A percentile compares a stretch with the other conserved stretches of the same genome.
phyloP scores from a whole-genome alignment of 2,888 invertebrate genomes.

The Drosophila maculinotata region DNA sequence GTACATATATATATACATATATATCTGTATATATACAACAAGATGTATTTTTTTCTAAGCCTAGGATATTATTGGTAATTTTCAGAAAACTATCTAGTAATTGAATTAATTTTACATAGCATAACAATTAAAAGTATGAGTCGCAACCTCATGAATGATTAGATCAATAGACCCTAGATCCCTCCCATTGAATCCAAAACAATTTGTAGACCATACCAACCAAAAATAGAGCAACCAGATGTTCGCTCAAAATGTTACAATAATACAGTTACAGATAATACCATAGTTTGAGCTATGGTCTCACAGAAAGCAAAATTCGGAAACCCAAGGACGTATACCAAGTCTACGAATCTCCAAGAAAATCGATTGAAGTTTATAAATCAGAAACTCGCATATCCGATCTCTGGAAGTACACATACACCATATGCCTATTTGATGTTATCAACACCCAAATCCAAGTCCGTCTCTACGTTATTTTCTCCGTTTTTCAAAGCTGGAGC shows the following conservation, averaged over 20 bases:
- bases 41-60: conserved; percentile 52
- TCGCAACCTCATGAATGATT: conserved; percentile 38
- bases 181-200: neutral
- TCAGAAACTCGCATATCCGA: conserved; percentile 10
- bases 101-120: conserved; percentile 30
- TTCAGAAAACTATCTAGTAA: conserved; percentile 46
- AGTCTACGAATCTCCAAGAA: conserved; percentile 6
- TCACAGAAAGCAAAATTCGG: neutral
- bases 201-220: neutral
- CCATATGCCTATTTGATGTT: neutral
- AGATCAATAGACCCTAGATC: conserved; percentile 2
- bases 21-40: conserved; percentile 10
- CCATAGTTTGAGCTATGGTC: neutral
- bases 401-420: neutral
- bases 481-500: neutral
- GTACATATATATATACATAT: neutral
- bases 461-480: neutral
- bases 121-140: conserved; percentile 17
- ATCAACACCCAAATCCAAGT: neutral
- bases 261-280: conserved; percentile 2
- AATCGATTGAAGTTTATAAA: neutral
- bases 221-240: neutral
- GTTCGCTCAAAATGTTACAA: conserved; percentile 5
- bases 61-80: conserved; percentile 55
- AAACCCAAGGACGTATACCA: neutral